Evolutionary conservation across 1,140 invertebrate species (phyloP).

Genomic region (Drosophila kanapiae): DNA sequence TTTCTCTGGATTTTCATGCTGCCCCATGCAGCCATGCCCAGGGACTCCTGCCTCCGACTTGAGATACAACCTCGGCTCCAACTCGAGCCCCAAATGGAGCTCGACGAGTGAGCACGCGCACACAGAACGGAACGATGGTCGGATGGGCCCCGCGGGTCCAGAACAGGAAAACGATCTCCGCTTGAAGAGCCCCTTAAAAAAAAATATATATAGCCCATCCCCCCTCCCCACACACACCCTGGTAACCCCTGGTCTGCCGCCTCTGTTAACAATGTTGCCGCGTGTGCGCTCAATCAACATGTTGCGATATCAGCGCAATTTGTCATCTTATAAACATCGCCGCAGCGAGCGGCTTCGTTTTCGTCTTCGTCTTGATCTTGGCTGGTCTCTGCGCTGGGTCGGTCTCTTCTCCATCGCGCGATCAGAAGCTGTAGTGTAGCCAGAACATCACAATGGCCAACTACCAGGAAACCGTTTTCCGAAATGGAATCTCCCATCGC

Average conservation of each 20-base stretch:
- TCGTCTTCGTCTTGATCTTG: constrained; percentile 8
- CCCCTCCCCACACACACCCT: constrained; percentile 4
- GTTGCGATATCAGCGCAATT: constrained; percentile 82
- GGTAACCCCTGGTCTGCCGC: not conserved
- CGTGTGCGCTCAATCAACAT: constrained; percentile 83
- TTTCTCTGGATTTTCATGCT: constrained; percentile 75
- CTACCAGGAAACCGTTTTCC: constrained; percentile 67
- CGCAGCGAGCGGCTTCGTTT: constrained; percentile 49
- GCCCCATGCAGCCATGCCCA: constrained; percentile 35
- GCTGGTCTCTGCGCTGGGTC: not conserved
- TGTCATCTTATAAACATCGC: constrained; percentile 77
- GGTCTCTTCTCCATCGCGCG: constrained; percentile 1
- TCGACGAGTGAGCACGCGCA: constrained; percentile 73
- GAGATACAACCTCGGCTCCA: constrained; percentile 10
- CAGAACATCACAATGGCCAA: constrained; percentile 53
- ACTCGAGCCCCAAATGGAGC: constrained; percentile 46
- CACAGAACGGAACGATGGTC: constrained; percentile 56
- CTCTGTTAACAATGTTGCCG: constrained; percentile 70
- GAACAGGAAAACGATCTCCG: constrained; percentile 32
- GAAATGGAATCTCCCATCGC: constrained; percentile 42
- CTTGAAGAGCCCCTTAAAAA: not conserved
- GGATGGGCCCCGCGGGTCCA: constrained; percentile 38
- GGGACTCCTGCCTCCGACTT: constrained; percentile 22
- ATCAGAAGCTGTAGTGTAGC: constrained; percentile 31
- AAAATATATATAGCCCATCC: not conserved